Percentiles rank a stretch among this genome's conserved stretches.
phyloP scores from a whole-genome alignment of 2,888 invertebrate species.

The Dexiosoma caninum region DNA sequence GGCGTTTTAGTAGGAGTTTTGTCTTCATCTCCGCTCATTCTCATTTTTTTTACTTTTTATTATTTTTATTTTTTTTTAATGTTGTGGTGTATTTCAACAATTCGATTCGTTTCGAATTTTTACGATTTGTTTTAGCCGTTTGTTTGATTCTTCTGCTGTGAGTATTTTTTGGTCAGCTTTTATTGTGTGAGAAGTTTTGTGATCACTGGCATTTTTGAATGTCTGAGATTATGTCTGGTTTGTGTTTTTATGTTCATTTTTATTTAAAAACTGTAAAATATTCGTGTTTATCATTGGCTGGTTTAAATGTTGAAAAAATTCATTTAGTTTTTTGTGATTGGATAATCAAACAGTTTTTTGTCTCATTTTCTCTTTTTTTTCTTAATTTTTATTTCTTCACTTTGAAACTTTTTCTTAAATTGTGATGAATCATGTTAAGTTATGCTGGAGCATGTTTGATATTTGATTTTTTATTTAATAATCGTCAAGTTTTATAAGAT shows the following conservation, averaged over 20 bases:
- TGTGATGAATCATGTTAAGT: constrained; percentile 56
- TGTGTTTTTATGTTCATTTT: constrained; percentile 62
- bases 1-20: constrained; percentile 54
- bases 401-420: constrained; percentile 35
- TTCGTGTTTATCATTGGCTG: constrained; percentile 65
- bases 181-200: constrained; percentile 58
- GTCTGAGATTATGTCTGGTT: constrained; percentile 75
- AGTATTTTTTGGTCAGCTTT: background rate
- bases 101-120: constrained; percentile 42
- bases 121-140: constrained; percentile 13
- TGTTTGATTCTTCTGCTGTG: background rate
- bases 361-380: background rate
- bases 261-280: constrained; percentile 58
- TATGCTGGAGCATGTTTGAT: constrained; percentile 24
- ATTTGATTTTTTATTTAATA: background rate
- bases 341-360: constrained; percentile 54
- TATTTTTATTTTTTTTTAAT: background rate
- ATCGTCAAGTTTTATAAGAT: background rate
- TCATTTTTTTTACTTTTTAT: background rate
- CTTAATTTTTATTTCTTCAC: background rate
- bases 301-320: constrained; percentile 62
- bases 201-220: constrained; percentile 69
- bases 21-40: background rate
- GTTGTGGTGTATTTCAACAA: constrained; percentile 25
- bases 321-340: constrained; percentile 68